Conservation (phyloP, 2,888 invertebrate genomes). For the Ctena decussata region DNA sequence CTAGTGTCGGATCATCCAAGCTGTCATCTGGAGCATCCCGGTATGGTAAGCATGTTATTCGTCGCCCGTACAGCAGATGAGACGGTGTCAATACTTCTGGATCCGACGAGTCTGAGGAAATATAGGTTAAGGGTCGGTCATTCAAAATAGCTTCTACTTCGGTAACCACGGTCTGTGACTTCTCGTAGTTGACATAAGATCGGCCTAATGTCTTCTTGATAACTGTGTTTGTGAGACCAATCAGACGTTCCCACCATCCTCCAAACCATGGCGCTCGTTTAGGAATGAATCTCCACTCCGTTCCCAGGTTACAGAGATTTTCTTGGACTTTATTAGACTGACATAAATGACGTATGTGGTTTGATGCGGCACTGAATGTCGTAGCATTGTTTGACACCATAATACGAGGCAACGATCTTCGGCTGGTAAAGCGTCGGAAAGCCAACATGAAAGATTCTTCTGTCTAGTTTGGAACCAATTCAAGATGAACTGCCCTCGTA, state of each 20-base stretch:
- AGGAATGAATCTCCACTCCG: no score
- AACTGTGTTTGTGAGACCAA: neutral
- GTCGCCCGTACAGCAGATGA: neutral
- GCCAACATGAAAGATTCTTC: neutral
- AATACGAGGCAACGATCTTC: neutral
- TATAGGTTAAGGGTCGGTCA: constrained; percentile 7
- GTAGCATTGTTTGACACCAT: neutral
- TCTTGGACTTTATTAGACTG: no score
- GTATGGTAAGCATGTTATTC: neutral
- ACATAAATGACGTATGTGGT: no score
- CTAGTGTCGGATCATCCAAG: no score
- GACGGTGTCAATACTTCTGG: neutral
- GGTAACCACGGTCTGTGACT: neutral
- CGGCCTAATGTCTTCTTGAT: neutral
- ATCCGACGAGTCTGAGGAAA: neutral
- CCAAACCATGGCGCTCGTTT: constrained; percentile 12
- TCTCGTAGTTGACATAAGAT: neutral
- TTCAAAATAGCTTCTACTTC: neutral
- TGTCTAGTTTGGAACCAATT: neutral
- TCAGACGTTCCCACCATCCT: constrained; percentile 10
- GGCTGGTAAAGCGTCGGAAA: neutral
- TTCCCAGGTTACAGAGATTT: no score
- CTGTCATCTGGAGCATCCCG: no score
- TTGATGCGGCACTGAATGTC: neutral
- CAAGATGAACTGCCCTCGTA: no score